Conservation (phyloP, 2,113 vertebrate genomes). For the Hemichromis elongatus region DNA sequence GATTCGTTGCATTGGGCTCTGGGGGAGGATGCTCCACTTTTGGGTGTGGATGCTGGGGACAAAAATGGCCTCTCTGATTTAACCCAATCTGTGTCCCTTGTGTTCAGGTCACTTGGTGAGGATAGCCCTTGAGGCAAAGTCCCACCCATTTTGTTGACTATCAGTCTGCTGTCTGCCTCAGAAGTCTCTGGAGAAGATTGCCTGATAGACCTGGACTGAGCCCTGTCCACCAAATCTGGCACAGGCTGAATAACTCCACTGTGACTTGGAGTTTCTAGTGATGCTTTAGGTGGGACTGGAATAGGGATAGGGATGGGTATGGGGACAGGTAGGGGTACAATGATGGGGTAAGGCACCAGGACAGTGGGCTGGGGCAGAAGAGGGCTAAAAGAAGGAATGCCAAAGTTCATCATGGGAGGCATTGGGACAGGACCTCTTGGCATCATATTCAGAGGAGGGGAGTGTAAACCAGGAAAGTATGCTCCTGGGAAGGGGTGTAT, state of each 20-base stretch:
- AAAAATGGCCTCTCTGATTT: slow-evolving; percentile 68
- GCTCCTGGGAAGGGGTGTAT: slow-evolving; percentile 84
- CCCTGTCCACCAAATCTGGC: slow-evolving; percentile 73
- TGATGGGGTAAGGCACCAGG: slow-evolving; percentile 92
- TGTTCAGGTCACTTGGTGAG: slow-evolving; percentile 74
- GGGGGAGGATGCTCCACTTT: slow-evolving; percentile 76
- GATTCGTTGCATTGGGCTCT: slow-evolving; percentile 74
- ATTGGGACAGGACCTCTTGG: slow-evolving; percentile 88
- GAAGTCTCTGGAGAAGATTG: slow-evolving; percentile 68
- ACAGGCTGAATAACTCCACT: slow-evolving; percentile 84
- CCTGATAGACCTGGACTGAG: slow-evolving; percentile 74
- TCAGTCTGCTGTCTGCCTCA: slow-evolving; percentile 56
- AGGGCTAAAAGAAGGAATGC: slow-evolving; percentile 87
- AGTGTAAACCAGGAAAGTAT: slow-evolving; percentile 85
- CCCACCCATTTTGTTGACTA: slow-evolving; percentile 18
- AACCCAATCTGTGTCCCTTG: slow-evolving; percentile 79
- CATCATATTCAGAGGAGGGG: slow-evolving; percentile 88
- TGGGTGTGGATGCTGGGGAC: slow-evolving; percentile 75
- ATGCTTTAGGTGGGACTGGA: slow-evolving; percentile 81
- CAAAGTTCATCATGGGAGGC: slow-evolving; percentile 88
- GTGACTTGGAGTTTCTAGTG: slow-evolving; percentile 80
- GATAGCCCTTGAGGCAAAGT: slow-evolving; percentile 75
- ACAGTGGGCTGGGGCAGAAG: slow-evolving; percentile 90
- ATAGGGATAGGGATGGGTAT: slow-evolving; percentile 95
- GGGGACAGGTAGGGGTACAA: slow-evolving; percentile 90